These are phyloP conservation scores for Euphonia xanthogaster DNA, from an alignment of 2,797 vertebrate genomes.

Conservation along the genomic window DNA sequence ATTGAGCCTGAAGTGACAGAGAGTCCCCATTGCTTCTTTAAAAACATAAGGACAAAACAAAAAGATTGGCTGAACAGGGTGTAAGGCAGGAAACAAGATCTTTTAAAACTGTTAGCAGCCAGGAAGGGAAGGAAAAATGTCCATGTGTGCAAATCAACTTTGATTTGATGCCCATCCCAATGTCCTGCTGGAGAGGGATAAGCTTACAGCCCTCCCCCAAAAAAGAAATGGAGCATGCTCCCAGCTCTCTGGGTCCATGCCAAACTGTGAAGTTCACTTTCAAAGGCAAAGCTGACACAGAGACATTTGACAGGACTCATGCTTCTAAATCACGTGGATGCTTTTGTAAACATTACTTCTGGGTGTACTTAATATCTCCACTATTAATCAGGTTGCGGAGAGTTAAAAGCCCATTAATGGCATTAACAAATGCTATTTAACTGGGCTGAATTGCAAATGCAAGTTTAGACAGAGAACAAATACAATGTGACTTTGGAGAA, in stretches of 20 bases:
- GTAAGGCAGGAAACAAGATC: neutral
- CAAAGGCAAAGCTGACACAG: slow-evolving; percentile 43
- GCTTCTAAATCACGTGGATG: slow-evolving; percentile 55
- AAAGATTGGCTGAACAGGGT: neutral
- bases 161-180: neutral
- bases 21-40: neutral
- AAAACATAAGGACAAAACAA: neutral
- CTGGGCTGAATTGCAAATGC: slow-evolving; percentile 55
- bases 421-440: slow-evolving; percentile 61
- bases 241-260: neutral
- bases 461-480: slow-evolving; percentile 59
- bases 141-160: neutral
- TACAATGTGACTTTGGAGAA: slow-evolving; percentile 52
- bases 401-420: slow-evolving; percentile 67
- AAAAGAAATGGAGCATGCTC: neutral
- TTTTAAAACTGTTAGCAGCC: neutral
- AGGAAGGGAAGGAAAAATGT: neutral
- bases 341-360: slow-evolving; percentile 65
- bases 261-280: slow-evolving; percentile 56
- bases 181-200: neutral
- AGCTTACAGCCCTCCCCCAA: neutral
- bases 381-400: slow-evolving; percentile 55
- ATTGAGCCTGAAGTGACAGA: neutral
- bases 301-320: slow-evolving; percentile 60
- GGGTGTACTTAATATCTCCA: slow-evolving; percentile 55